A percentile compares a stretch with the other conserved stretches of the same genome.
phyloP scores from a whole-genome alignment of 2,888 invertebrate species.

The Sinhomidia bicolor region DNA sequence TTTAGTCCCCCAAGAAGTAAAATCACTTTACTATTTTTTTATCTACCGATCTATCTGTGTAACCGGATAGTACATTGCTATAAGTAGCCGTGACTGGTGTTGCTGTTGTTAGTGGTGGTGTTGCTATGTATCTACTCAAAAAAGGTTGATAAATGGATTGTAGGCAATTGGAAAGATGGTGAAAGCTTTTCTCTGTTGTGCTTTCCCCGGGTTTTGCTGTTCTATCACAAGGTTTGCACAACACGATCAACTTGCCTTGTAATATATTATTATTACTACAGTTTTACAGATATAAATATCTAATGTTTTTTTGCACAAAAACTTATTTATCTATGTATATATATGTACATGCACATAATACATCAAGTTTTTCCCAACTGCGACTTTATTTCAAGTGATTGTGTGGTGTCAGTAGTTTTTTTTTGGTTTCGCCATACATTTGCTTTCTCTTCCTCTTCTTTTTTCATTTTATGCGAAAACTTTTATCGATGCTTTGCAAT shows the following conservation, averaged over 20 bases:
- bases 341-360: background rate
- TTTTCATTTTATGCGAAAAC: constrained; percentile 39
- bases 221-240: background rate
- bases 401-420: constrained; percentile 45
- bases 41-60: constrained; percentile 5
- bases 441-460: constrained; percentile 21
- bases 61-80: background rate
- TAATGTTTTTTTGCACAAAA: background rate
- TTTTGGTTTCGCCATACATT: constrained; percentile 31
- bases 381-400: constrained; percentile 47
- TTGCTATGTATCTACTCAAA: background rate
- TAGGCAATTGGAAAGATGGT: constrained; percentile 44
- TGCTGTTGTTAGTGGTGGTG: background rate
- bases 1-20: constrained; percentile 42
- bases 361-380: constrained; percentile 35
- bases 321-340: too few species aligned
- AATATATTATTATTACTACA: too few species aligned
- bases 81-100: too few species aligned
- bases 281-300: too few species aligned
- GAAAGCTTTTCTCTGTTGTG: constrained; percentile 48
- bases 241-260: background rate
- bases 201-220: constrained; percentile 17
- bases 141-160: constrained; percentile 47
- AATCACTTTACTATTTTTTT: constrained; percentile 46
- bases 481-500: constrained; percentile 28